Evolutionary conservation across 2,797 vertebrate species (phyloP).

Genomic region (Petrocephalus sullivani): DNA sequence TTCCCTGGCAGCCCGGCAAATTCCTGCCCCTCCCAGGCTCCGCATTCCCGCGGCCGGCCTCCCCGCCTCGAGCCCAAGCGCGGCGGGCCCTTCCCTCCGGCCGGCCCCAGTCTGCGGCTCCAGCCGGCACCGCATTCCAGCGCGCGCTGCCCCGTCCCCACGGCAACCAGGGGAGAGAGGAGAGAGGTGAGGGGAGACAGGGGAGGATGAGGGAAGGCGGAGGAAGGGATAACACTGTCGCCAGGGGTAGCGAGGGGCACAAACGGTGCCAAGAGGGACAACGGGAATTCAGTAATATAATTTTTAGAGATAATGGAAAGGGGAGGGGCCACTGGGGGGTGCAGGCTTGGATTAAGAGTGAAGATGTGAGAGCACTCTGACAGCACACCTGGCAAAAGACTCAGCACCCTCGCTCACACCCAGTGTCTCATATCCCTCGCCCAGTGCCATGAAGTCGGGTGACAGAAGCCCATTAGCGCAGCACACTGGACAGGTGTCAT

Average conservation of each 20-base stretch:
- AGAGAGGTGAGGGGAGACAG: constrained; percentile 27
- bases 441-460: constrained; percentile 27
- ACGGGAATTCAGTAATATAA: not conserved
- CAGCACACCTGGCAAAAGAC: constrained; percentile 6
- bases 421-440: constrained; percentile 21
- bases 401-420: not conserved
- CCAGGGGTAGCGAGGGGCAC: not conserved
- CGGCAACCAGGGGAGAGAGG: constrained; percentile 65
- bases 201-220: not conserved
- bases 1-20: constrained; percentile 67
- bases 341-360: constrained; percentile 3
- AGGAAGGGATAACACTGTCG: constrained; percentile 29
- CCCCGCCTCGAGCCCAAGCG: constrained; percentile 48
- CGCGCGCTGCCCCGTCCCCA: constrained; percentile 53
- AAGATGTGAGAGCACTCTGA: constrained; percentile 13
- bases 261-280: not conserved
- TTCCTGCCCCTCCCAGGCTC: constrained; percentile 59
- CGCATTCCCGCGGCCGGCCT: constrained; percentile 65
- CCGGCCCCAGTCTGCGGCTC: constrained; percentile 49
- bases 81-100: constrained; percentile 37
- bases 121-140: constrained; percentile 44
- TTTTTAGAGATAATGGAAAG: constrained; percentile 17
- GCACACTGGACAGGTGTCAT: not conserved
- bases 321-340: not conserved
- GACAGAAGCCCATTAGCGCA: not conserved